These are phyloP conservation scores for Diphyllodes magnificus DNA, from an alignment of 2,113 vertebrate species.

Conservation along the genomic window DNA sequence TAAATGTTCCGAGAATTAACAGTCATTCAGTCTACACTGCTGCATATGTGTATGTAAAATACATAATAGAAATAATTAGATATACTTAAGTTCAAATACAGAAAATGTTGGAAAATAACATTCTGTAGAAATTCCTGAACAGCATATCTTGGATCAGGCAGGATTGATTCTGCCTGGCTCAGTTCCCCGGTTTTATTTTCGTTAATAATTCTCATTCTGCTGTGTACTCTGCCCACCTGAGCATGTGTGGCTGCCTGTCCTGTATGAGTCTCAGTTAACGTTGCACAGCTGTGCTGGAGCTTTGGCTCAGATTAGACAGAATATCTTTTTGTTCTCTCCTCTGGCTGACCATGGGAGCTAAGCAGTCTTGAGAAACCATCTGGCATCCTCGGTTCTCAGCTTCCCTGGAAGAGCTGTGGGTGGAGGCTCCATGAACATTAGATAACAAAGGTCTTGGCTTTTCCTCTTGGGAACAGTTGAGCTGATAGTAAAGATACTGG, in stretches of 20 bases:
- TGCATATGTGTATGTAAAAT: not conserved
- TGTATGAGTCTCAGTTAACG: not conserved
- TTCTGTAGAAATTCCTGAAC: not conserved
- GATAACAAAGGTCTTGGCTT: not conserved
- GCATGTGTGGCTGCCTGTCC: accelerated
- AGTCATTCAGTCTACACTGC: not conserved
- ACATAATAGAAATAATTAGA: not conserved
- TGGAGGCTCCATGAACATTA: not conserved
- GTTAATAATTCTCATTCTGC: not conserved
- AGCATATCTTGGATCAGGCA: not conserved
- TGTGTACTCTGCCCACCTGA: not conserved
- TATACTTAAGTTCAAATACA: not conserved
- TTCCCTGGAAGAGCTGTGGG: not conserved
- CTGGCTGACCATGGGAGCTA: not conserved
- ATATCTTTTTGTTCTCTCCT: not conserved
- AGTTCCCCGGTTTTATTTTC: not conserved
- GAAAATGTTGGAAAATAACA: not conserved
- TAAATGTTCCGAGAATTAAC: not conserved
- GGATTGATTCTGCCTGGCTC: not conserved
- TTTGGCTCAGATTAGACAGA: not conserved
- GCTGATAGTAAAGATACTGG: not conserved
- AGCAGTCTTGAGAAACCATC: not conserved
- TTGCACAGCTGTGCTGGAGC: not conserved
- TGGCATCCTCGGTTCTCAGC: not conserved
- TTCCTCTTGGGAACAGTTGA: not conserved